phyloP scores from a whole-genome alignment of 2,888 invertebrate species.

The Nudaria mundana region DNA sequence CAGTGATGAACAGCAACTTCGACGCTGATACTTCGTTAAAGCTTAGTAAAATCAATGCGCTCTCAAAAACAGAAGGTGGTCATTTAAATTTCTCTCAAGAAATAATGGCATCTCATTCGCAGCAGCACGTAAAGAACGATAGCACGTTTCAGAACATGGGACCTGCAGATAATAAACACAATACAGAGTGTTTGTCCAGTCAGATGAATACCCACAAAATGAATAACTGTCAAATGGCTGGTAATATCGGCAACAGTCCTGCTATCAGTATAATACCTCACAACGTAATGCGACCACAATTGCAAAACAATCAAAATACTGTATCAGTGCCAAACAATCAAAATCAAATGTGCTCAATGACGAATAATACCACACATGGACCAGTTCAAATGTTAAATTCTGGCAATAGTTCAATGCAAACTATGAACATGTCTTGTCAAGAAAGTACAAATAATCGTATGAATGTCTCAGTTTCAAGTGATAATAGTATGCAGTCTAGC shows the following conservation, averaged over 20 bases:
- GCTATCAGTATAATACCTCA: constrained; percentile 73
- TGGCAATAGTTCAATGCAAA: constrained; percentile 65
- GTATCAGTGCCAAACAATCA: constrained; percentile 58
- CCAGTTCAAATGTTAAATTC: constrained; percentile 68
- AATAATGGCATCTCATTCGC: constrained; percentile 73
- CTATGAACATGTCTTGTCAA: constrained; percentile 69
- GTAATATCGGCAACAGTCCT: constrained; percentile 58
- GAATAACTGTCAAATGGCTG: constrained; percentile 69
- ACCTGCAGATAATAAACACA: constrained; percentile 61
- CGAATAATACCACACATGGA: constrained; percentile 58
- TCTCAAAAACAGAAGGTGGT: constrained; percentile 73
- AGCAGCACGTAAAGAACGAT: constrained; percentile 68
- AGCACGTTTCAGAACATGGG: constrained; percentile 72
- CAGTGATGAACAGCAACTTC: constrained; percentile 65
- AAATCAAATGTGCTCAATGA: constrained; percentile 68
- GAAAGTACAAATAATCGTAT: constrained; percentile 62
- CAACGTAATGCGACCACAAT: constrained; percentile 60
- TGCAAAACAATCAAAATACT: constrained; percentile 64
- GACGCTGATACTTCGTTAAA: constrained; percentile 73
- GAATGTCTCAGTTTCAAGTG: constrained; percentile 55
- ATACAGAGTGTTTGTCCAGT: constrained; percentile 50
- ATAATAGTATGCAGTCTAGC: constrained; percentile 54
- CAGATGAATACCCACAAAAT: constrained; percentile 70
- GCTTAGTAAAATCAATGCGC: constrained; percentile 71
- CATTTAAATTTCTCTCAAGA: constrained; percentile 74